A percentile compares a stretch with the other conserved stretches of the same genome.
These are phyloP conservation scores for Camelus bactrianus DNA, from an alignment of 2,113 vertebrate genomes.

Conservation along the genomic window DNA sequence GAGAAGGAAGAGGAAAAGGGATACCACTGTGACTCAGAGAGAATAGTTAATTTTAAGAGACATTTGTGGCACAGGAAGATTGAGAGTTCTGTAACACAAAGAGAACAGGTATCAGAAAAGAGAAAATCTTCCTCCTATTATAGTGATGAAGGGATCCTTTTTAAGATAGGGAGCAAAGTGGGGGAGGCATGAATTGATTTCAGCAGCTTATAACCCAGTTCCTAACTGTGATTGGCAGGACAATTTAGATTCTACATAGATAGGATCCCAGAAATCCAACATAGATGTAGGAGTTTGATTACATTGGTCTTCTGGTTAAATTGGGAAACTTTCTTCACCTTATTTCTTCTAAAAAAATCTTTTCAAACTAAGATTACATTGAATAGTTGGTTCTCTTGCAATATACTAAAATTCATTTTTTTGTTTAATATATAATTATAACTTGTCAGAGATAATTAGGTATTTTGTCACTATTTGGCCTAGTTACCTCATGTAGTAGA, in stretches of 20 bases:
- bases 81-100: not conserved
- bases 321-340: not conserved
- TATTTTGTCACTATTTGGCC: not conserved
- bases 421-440: not conserved
- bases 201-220: not conserved
- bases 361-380: slow-evolving; percentile 16
- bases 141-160: not conserved
- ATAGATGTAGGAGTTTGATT: slow-evolving; percentile 32
- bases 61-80: slow-evolving; percentile 13
- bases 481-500: not conserved
- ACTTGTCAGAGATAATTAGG: not conserved
- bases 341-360: not conserved
- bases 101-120: not conserved
- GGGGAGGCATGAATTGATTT: slow-evolving; percentile 59
- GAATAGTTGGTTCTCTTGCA: not conserved
- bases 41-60: slow-evolving; percentile 45
- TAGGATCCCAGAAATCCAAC: slow-evolving; percentile 41
- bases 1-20: not conserved
- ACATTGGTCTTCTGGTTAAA: slow-evolving; percentile 31
- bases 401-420: not conserved
- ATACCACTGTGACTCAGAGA: not conserved
- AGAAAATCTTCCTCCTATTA: slow-evolving; percentile 29
- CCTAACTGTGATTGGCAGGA: slow-evolving; percentile 59
- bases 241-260: slow-evolving; percentile 74
- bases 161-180: slow-evolving; percentile 31